phyloP scores from a whole-genome alignment of 2,797 vertebrate genomes.

The Leptatherina wallacei region DNA sequence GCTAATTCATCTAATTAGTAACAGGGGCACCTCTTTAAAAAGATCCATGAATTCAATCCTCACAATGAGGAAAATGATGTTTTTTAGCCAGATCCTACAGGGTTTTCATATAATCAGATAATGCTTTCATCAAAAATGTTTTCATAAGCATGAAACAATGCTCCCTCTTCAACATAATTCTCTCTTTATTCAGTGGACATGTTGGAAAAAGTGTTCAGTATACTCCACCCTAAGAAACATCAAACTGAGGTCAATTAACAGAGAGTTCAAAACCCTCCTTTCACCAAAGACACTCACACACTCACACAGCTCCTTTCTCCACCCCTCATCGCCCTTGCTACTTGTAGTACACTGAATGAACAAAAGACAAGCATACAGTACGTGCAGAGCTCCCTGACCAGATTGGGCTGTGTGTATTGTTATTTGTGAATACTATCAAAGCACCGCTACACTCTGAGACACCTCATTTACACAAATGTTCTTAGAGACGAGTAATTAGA shows the following conservation, averaged over 20 bases:
- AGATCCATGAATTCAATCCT: constrained; percentile 23
- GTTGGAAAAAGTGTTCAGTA: constrained; percentile 40
- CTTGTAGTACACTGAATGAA: constrained; percentile 58
- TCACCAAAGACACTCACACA: constrained; percentile 35
- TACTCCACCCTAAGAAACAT: constrained; percentile 52
- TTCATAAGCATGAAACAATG: constrained; percentile 16
- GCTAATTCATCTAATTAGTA: constrained; percentile 46
- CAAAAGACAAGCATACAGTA: constrained; percentile 53
- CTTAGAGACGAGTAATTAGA: constrained; percentile 52
- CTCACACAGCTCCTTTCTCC: constrained; percentile 27
- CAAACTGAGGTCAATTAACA: constrained; percentile 60
- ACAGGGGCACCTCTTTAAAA: constrained; percentile 34
- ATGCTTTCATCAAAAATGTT: constrained; percentile 3
- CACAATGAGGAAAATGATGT: constrained; percentile 12
- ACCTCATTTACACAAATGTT: constrained; percentile 60
- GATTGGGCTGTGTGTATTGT: constrained; percentile 30
- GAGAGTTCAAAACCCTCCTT: constrained; percentile 51
- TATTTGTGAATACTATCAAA: constrained; percentile 43
- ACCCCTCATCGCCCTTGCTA: constrained; percentile 46
- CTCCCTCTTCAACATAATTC: constrained; percentile 23
- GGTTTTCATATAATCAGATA: background rate
- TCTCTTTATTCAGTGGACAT: constrained; percentile 38
- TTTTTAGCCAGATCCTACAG: background rate
- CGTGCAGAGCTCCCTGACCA: constrained; percentile 24
- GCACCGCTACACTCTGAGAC: constrained; percentile 29